A percentile compares a stretch with the other conserved stretches of the same genome.
phyloP scores from a whole-genome alignment of 2,888 invertebrate genomes.

The Macrophya alboannulata region DNA sequence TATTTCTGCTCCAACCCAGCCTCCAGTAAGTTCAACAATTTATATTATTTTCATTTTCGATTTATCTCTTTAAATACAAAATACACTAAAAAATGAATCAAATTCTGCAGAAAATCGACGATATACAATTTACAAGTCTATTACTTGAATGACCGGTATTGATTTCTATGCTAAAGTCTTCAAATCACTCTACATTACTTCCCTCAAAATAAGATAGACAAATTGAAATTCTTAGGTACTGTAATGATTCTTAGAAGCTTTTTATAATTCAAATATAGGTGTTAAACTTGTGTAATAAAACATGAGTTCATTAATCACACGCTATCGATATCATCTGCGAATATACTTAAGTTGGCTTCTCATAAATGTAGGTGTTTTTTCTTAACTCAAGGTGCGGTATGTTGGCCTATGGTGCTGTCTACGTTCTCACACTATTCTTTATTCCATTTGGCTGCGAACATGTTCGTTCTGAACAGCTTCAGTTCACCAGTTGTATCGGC shows the following conservation, averaged over 20 bases:
- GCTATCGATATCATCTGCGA: background rate
- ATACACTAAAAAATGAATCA: background rate
- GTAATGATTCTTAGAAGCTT: background rate
- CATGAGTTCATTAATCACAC: constrained; percentile 20
- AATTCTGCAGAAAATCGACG: background rate
- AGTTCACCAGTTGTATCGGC: constrained; percentile 85
- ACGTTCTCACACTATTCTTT: constrained; percentile 96
- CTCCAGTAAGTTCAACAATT: constrained; percentile 83
- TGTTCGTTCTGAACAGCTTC: constrained; percentile 97
- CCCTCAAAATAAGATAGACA: background rate
- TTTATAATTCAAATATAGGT: background rate
- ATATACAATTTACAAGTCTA: background rate
- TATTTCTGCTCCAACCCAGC: constrained; percentile 94
- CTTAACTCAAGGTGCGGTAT: constrained; percentile 84
- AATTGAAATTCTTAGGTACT: background rate
- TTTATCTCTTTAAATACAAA: background rate
- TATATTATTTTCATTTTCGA: background rate
- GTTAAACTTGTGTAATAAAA: background rate
- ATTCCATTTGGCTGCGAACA: constrained; percentile 95
- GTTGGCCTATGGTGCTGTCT: constrained; percentile 95
- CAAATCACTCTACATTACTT: background rate
- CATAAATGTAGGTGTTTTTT: constrained; percentile 57
- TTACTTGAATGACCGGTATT: background rate
- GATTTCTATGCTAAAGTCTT: background rate
- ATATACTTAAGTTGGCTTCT: background rate